Base-by-base conservation (phyloP, 2,888 invertebrate genomes). In the Corythucha ciliata region DNA sequence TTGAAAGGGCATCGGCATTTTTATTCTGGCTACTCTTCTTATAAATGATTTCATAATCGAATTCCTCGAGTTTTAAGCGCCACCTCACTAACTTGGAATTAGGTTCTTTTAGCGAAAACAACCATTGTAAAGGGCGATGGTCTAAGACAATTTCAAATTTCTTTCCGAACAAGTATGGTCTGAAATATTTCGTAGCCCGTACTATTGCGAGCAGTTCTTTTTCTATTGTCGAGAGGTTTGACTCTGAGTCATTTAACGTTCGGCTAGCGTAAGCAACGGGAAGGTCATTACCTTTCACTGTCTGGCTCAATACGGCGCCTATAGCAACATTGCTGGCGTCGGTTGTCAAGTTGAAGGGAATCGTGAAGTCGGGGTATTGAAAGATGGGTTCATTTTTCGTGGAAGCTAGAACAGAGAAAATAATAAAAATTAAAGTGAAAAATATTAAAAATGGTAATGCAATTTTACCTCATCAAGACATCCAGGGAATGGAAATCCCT, bases 251-350 rank as follows among this genome's bases (percentile, higher is more conserved):
- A 46, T 68, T 68, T 53, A 63, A 58, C 27, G 61, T 58, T 16
- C 67, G 68, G 49, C 61, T 66, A 2, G 69, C 44, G 48, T 68
- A 69, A 4, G 67, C 65, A 26, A 66, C 22, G 53, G 67, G 42
- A n/a, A 42, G 18, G 16, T 42, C 42, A 10, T 6, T 29, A 26
- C 42, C 42, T 27, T 42, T 42, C 69, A 52, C 66, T 59, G 57
- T 66, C 63, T 42, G 42, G 18, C 42, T 42, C 4, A 42, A 18
- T 12, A 42, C 18, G 8, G 26, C 42, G 4, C 10, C 25, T 10
- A 42, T 42, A 5, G 42, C 42, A 3, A 61, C 62, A 39, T 62
- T 60, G 61, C 34, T 59, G 21, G 61, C 65, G 48, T 61, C 67
- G 14, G 62, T 68, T 5, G 62, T 64, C 18, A 64, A 51, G 49